Conservation (phyloP, 2,797 vertebrate genomes). For the Amblyopsis hoosieri region DNA sequence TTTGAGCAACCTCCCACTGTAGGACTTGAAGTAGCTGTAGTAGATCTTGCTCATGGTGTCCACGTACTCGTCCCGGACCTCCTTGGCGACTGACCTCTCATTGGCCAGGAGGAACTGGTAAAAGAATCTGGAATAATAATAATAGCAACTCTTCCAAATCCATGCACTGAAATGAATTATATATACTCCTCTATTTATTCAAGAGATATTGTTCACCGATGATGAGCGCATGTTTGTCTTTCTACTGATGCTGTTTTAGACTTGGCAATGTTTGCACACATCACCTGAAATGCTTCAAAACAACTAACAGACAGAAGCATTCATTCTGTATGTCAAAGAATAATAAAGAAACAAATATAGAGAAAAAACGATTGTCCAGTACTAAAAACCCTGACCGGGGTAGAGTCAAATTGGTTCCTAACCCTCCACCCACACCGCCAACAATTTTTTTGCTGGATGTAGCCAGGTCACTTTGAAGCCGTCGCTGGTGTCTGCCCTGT, state of each 20-base stretch:
- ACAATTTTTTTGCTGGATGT: too few species aligned
- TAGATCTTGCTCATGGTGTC: conserved; percentile 94
- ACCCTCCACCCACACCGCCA: too few species aligned
- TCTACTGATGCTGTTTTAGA: not conserved
- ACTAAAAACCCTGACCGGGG: too few species aligned
- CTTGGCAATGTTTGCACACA: too few species aligned
- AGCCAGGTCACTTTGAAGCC: too few species aligned
- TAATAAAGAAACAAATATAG: too few species aligned
- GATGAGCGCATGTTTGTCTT: not conserved
- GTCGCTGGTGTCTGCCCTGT: too few species aligned
- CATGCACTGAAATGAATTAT: not conserved
- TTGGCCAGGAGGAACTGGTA: conserved; percentile 94
- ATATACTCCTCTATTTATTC: not conserved
- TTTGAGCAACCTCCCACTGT: conserved; percentile 89
- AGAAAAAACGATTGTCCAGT: too few species aligned
- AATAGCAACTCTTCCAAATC: not conserved
- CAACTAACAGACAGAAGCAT: too few species aligned
- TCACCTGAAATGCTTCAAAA: too few species aligned
- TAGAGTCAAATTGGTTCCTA: too few species aligned
- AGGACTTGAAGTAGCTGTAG: conserved; percentile 93
- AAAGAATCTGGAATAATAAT: conserved; percentile 80
- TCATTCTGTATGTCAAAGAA: too few species aligned
- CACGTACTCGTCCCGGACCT: conserved; percentile 91
- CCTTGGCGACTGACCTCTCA: conserved; percentile 88
- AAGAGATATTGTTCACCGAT: not conserved